A percentile compares a stretch with the other conserved stretches of the same genome.
phyloP scores from a whole-genome alignment of 2,797 vertebrate species.

The Danio tinwini region DNA sequence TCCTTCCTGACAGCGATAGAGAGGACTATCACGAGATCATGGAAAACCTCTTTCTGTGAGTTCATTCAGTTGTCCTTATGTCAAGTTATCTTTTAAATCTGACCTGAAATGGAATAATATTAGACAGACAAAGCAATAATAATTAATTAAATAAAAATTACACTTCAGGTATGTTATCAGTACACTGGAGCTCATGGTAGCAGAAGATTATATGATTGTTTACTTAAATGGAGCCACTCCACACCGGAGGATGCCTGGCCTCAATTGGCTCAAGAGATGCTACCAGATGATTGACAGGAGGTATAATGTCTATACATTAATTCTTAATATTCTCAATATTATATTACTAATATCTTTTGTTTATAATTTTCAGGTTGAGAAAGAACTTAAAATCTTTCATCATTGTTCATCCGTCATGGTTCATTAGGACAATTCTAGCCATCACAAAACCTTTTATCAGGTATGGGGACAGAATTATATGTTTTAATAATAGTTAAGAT shows the following conservation, averaged over 20 bases:
- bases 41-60: conserved; percentile 99
- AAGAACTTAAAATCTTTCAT: conserved; percentile 99
- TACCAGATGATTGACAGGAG: conserved; percentile 99
- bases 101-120: neutral
- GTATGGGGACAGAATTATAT: conserved; percentile 70
- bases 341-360: conserved; percentile 11
- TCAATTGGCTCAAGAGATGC: conserved; percentile 97
- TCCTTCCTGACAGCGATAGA: conserved; percentile 94
- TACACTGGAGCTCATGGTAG: conserved; percentile 97
- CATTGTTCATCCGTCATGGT: conserved; percentile 96
- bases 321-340: neutral
- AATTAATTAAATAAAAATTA: neutral
- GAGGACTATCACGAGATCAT: conserved; percentile 97
- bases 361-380: conserved; percentile 70
- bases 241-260: conserved; percentile 93
- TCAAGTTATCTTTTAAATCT: neutral
- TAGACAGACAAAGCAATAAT: neutral
- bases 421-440: conserved; percentile 93
- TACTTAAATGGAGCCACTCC: conserved; percentile 98
- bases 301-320: conserved; percentile 61
- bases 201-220: conserved; percentile 98
- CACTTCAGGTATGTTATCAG: conserved; percentile 92
- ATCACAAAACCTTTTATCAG: conserved; percentile 97
- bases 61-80: conserved; percentile 66
- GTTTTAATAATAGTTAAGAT: too few relatives aligned